These are phyloP conservation scores for Drosophila dives DNA, from an alignment of 2,888 invertebrate species.

Conservation along the genomic window DNA sequence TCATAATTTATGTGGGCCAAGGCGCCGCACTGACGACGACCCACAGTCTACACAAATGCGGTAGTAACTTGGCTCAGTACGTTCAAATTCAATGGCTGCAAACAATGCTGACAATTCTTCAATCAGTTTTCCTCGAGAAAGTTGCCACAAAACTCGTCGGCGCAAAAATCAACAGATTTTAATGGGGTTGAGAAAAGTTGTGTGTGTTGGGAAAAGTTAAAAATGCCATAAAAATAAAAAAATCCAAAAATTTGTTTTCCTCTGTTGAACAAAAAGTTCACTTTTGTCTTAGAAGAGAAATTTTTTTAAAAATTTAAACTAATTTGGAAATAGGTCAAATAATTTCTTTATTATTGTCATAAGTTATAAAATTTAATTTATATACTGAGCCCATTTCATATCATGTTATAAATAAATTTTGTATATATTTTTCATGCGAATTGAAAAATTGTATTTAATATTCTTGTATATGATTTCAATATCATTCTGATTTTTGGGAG, in stretches of 20 bases:
- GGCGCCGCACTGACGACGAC: conserved; percentile 68
- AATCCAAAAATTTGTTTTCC: background rate
- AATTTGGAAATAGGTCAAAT: background rate
- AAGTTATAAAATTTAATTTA: too few species aligned
- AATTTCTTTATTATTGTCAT: too few species aligned
- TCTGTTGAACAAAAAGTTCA: background rate
- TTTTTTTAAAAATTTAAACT: fast-evolving
- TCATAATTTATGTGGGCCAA: conserved; percentile 70
- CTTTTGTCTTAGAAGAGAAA: background rate
- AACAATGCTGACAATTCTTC: background rate
- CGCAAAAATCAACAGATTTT: background rate
- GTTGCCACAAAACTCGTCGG: conserved; percentile 7
- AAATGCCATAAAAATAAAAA: background rate
- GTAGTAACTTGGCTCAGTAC: conserved; percentile 10
- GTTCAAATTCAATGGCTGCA: conserved; percentile 9
- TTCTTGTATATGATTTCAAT: too few species aligned
- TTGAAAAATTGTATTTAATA: background rate
- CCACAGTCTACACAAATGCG: conserved; percentile 1
- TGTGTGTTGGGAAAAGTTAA: background rate
- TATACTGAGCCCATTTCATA: too few species aligned
- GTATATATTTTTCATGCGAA: background rate
- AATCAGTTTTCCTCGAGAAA: conserved; percentile 7
- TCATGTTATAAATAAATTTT: background rate
- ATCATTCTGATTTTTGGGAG: background rate
- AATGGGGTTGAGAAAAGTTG: conserved; percentile 1